These are phyloP conservation scores for Candidula unifasciata DNA, from an alignment of 2,888 invertebrate species.

Conservation along the genomic window DNA sequence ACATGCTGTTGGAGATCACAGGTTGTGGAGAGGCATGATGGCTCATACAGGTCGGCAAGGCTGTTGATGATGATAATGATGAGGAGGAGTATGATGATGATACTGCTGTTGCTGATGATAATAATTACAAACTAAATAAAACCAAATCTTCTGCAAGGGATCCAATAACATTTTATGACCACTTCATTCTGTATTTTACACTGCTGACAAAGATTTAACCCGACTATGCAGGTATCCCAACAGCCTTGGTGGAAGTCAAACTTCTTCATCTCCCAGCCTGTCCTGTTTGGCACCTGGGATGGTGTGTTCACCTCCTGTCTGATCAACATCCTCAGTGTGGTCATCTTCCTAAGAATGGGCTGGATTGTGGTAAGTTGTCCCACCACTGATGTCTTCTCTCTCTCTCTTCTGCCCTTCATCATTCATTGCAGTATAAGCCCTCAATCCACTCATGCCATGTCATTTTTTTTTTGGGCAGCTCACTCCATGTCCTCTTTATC, in stretches of 20 bases:
- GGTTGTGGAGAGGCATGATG: too few relatives aligned
- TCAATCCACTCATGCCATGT: too few relatives aligned
- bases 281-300: conserved; percentile 97
- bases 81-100: too few relatives aligned
- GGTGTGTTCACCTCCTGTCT: conserved; percentile 98
- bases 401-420: too few relatives aligned
- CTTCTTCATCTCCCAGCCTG: conserved; percentile 96
- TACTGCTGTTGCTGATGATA: not conserved
- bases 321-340: conserved; percentile 98
- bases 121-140: not conserved
- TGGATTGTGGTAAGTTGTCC: conserved; percentile 90
- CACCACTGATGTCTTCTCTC: too few relatives aligned
- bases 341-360: conserved; percentile 95
- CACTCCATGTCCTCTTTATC: too few relatives aligned
- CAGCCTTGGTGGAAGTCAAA: conserved; percentile 97
- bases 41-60: too few relatives aligned
- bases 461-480: too few relatives aligned
- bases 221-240: conserved; percentile 64
- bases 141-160: not conserved
- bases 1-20: too few relatives aligned
- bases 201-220: conserved; percentile 23
- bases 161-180: too few relatives aligned
- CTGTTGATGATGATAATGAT: not conserved
- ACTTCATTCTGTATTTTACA: too few relatives aligned
- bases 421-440: too few relatives aligned